Percentiles rank a stretch among this genome's conserved stretches.
Evolutionary conservation across 2,113 vertebrate genomes (phyloP).

Genomic region (Oncorhynchus masou): DNA sequence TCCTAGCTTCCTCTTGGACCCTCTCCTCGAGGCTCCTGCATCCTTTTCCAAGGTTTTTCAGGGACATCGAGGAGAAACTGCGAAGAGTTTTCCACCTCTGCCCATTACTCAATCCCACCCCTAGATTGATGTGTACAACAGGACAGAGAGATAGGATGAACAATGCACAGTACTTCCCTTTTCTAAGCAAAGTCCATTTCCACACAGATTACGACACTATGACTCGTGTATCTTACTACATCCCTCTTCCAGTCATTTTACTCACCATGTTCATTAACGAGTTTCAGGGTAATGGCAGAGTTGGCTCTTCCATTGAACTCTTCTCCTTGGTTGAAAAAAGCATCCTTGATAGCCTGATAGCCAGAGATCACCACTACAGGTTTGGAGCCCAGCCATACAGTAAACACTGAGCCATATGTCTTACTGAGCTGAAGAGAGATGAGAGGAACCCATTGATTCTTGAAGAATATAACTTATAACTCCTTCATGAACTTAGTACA

Average conservation of each 20-base stretch:
- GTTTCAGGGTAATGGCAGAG: slow-evolving; percentile 31
- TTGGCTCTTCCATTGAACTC: slow-evolving; percentile 47
- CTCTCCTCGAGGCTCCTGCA: slow-evolving; percentile 67
- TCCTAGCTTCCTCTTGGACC: slow-evolving; percentile 68
- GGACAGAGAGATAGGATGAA: background rate
- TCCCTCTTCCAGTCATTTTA: background rate
- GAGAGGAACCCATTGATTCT: background rate
- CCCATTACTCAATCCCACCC: slow-evolving; percentile 51
- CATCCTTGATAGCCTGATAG: slow-evolving; percentile 43
- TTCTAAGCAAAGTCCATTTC: no score
- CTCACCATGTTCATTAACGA: slow-evolving; percentile 8
- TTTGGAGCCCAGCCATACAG: slow-evolving; percentile 46
- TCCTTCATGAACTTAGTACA: background rate
- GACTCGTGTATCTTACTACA: no score
- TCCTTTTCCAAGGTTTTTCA: slow-evolving; percentile 76
- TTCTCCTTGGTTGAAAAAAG: slow-evolving; percentile 47
- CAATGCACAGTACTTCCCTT: no score
- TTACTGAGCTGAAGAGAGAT: slow-evolving; percentile 35
- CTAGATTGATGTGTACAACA: slow-evolving; percentile 6
- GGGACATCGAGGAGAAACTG: slow-evolving; percentile 60
- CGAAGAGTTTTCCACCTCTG: slow-evolving; percentile 64
- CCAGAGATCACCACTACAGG: slow-evolving; percentile 55
- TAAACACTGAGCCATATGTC: slow-evolving; percentile 49
- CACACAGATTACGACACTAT: background rate
- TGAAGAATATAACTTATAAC: background rate